These are phyloP conservation scores for Chloroclysta siterata DNA, from an alignment of 2,888 invertebrate genomes.

Conservation along the genomic window DNA sequence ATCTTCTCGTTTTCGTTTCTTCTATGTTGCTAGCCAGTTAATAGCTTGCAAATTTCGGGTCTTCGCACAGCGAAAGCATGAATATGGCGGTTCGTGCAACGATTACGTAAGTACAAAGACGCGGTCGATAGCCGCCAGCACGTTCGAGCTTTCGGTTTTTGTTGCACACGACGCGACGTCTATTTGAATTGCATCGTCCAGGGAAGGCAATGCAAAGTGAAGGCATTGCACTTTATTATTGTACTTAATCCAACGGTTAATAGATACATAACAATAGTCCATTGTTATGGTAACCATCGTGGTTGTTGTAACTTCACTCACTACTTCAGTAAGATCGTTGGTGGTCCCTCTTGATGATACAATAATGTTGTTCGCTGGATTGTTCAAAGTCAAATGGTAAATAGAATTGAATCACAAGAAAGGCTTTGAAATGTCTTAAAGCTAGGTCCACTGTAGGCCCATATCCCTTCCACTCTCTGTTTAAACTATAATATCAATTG, in stretches of 20 bases:
- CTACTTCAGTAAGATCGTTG: not conserved
- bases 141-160: constrained; percentile 32
- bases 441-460: no score
- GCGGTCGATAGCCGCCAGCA: constrained; percentile 38
- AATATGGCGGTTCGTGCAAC: constrained; percentile 31
- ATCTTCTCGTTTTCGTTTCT: no score
- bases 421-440: no score
- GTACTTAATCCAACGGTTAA: not conserved
- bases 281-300: not conserved
- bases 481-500: no score
- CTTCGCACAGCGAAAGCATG: constrained; percentile 2
- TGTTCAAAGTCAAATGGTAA: no score
- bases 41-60: constrained; percentile 7
- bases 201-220: not conserved
- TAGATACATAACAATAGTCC: not conserved
- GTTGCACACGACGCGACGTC: constrained; percentile 14
- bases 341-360: not conserved
- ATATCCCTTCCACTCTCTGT: no score
- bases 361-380: no score
- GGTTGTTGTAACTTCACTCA: not conserved
- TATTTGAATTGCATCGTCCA: constrained; percentile 11
- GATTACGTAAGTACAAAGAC: constrained; percentile 41
- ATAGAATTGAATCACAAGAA: no score
- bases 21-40: not conserved
- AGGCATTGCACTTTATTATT: constrained; percentile 1